Conservation (phyloP, 2,113 vertebrate species). For the Bos indicus region DNA sequence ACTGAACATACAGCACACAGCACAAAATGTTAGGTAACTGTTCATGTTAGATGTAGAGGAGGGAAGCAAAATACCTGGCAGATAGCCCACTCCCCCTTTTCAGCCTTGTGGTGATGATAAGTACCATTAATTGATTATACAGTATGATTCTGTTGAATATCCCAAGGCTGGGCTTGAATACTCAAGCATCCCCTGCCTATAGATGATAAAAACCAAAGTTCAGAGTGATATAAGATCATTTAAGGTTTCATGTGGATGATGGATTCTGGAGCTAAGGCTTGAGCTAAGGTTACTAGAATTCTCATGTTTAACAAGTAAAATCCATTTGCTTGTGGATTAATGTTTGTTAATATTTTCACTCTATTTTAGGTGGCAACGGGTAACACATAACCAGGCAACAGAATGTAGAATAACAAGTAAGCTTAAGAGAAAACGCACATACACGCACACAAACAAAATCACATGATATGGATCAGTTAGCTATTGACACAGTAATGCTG, state of each 20-base stretch:
- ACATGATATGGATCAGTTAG: background rate
- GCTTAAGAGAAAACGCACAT: background rate
- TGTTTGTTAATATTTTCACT: background rate
- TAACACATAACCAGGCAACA: background rate
- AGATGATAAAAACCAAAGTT: background rate
- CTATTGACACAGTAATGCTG: background rate
- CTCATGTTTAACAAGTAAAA: background rate
- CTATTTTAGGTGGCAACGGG: background rate
- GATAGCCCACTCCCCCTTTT: background rate
- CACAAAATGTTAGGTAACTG: background rate
- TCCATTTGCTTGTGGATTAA: background rate
- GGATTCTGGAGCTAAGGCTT: background rate
- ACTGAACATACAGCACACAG: background rate
- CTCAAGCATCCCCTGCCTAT: background rate
- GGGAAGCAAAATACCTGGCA: background rate
- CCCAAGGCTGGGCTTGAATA: background rate
- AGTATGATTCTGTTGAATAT: background rate
- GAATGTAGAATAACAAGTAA: background rate
- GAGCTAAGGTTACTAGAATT: background rate
- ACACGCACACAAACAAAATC: accelerated
- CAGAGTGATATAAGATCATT: background rate
- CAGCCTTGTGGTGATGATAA: background rate
- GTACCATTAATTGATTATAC: background rate
- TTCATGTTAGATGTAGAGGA: background rate
- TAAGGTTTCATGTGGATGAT: background rate